Percentiles rank a stretch among this genome's conserved stretches.
Evolutionary conservation across 2,888 invertebrate genomes (phyloP).

Genomic region (Teleiodes luculella): DNA sequence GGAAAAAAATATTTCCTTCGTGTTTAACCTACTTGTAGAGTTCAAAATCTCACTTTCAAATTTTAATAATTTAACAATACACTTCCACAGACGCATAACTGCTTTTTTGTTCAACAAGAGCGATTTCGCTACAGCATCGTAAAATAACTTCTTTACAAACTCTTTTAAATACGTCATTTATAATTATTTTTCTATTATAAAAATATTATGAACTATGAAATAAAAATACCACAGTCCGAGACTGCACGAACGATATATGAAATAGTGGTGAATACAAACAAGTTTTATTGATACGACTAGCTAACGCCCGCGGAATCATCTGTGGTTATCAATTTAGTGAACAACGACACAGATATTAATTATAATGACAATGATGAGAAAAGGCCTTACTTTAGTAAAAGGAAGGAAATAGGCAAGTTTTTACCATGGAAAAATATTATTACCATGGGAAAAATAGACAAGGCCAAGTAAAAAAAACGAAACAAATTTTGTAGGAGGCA

Average conservation of each 20-base stretch:
- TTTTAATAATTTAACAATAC: conserved; percentile 15
- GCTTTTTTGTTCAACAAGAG: conserved; percentile 6
- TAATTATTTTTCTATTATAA: not conserved
- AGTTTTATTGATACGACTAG: not conserved
- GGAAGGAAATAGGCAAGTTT: too few species aligned
- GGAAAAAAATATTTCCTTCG: too few species aligned
- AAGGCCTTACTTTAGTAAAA: too few species aligned
- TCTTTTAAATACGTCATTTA: not conserved
- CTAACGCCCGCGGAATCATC: not conserved
- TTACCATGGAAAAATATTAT: too few species aligned
- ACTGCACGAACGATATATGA: not conserved
- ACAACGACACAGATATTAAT: too few species aligned
- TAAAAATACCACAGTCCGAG: too few species aligned
- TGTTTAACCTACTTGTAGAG: too few species aligned
- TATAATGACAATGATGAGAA: too few species aligned
- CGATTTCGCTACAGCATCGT: conserved; percentile 14
- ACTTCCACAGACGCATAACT: conserved; percentile 16
- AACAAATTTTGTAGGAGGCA: too few species aligned
- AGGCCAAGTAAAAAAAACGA: too few species aligned
- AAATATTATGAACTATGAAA: not conserved
- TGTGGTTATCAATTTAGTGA: not conserved
- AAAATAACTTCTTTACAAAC: conserved; percentile 8
- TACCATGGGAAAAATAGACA: not conserved
- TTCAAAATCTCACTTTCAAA: conserved; percentile 12
- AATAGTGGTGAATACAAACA: not conserved